Evolutionary conservation across 2,113 vertebrate genomes (phyloP).

Genomic region (Craseonycteris thonglongyai): DNA sequence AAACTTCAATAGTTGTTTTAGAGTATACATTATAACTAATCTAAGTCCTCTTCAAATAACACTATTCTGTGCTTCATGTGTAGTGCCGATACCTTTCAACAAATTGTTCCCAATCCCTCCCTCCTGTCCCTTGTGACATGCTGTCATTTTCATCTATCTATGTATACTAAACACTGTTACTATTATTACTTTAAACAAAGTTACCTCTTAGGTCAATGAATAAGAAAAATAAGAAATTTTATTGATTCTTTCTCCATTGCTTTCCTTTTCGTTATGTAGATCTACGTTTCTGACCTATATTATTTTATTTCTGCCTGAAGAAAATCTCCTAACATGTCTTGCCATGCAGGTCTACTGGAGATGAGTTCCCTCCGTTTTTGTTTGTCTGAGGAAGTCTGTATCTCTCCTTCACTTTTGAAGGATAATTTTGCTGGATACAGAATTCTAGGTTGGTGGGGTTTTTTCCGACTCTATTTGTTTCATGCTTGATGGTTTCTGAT

Average conservation of each 20-base stretch:
- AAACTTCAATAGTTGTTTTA: neutral
- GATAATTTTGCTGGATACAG: neutral
- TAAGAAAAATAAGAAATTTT: neutral
- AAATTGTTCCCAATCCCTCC: accelerated
- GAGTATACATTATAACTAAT: neutral
- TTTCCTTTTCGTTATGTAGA: neutral
- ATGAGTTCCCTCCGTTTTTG: neutral
- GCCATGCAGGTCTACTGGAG: neutral
- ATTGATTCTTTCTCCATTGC: neutral
- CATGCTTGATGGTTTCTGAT: neutral
- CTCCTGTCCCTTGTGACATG: neutral
- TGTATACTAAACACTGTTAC: accelerated
- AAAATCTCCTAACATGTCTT: neutral
- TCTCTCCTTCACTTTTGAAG: neutral
- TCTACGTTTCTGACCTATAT: neutral
- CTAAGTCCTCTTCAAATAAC: neutral
- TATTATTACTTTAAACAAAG: neutral
- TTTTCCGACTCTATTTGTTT: neutral
- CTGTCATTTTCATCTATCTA: neutral
- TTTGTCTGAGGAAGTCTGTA: neutral
- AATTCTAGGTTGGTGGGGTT: neutral
- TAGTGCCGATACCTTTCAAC: accelerated
- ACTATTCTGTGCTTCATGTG: accelerated
- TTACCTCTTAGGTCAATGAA: neutral
- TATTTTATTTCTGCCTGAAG: neutral